Conservation (phyloP, 2,113 vertebrate species). For the Syrmaticus mikado region DNA sequence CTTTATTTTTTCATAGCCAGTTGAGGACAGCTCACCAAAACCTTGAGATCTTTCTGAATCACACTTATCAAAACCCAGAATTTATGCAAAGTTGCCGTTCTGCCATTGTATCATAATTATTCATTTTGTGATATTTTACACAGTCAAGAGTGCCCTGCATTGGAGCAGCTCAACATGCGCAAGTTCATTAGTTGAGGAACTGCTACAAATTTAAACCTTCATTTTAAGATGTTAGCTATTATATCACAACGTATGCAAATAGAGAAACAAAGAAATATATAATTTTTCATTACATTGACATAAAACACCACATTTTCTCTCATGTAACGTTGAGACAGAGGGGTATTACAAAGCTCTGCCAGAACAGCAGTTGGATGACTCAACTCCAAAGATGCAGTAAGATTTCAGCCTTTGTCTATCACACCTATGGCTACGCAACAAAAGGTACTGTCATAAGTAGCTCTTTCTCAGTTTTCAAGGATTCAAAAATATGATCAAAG, state of each 20-base stretch:
- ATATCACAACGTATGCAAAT: neutral
- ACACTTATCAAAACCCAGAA: slow-evolving; percentile 9
- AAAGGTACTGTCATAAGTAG: neutral
- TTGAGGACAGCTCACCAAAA: neutral
- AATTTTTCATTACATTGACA: neutral
- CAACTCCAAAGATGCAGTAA: neutral
- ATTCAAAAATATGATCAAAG: neutral
- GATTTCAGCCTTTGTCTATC: neutral
- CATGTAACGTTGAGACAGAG: neutral
- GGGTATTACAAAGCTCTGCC: neutral
- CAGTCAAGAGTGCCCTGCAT: neutral
- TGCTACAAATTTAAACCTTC: neutral
- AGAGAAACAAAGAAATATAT: neutral
- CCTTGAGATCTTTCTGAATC: neutral
- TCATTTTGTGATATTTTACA: slow-evolving; percentile 32
- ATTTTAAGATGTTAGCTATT: neutral
- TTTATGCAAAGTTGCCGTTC: slow-evolving; percentile 9
- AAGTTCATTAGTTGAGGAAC: slow-evolving; percentile 1
- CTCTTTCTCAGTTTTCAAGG: neutral
- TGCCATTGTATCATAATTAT: slow-evolving; percentile 4
- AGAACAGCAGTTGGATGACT: neutral
- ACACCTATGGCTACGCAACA: neutral
- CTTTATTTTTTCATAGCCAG: neutral
- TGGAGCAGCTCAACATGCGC: neutral
- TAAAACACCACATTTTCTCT: neutral